A percentile compares a stretch with the other conserved stretches of the same genome.
Conservation (phyloP, 1,140 invertebrate species). For the Leptinotarsa lineolata region DNA sequence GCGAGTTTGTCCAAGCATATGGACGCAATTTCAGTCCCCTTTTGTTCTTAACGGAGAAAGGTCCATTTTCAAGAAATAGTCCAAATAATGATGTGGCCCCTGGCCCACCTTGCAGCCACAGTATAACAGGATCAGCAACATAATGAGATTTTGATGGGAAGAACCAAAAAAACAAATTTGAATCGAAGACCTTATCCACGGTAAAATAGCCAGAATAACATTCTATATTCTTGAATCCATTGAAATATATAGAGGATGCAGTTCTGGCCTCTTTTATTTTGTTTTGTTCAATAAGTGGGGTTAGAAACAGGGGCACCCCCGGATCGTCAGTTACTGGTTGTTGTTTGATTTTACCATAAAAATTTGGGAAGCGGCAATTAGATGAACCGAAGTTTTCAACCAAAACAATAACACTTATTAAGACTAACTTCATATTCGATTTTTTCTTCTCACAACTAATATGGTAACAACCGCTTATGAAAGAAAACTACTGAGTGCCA, state of each 20-base stretch:
- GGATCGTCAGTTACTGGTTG: conserved; percentile 52
- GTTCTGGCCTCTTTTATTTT: conserved; percentile 56
- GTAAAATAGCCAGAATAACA: conserved; percentile 70
- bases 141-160: conserved; percentile 65
- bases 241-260: conserved; percentile 38
- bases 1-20: conserved; percentile 74
- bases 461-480: too few relatives aligned
- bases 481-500: too few relatives aligned
- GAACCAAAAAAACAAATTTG: conserved; percentile 81
- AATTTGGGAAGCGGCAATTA: conserved; percentile 37
- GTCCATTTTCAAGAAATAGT: conserved; percentile 73
- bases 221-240: conserved; percentile 47
- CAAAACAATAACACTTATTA: too few relatives aligned
- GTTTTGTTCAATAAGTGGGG: conserved; percentile 60
- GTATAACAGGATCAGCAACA: conserved; percentile 64
- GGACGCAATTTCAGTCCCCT: conserved; percentile 58
- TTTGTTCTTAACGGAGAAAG: conserved; percentile 59
- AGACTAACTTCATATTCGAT: too few relatives aligned
- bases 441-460: too few relatives aligned
- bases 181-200: conserved; percentile 67
- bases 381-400: too few relatives aligned
- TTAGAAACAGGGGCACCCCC: conserved; percentile 60
- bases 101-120: conserved; percentile 80
- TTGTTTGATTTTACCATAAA: conserved; percentile 45
- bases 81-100: conserved; percentile 73